Percentiles rank a stretch among this genome's conserved stretches.
phyloP scores from a whole-genome alignment of 1,140 invertebrate species.

The Drosophila tropicalis region DNA sequence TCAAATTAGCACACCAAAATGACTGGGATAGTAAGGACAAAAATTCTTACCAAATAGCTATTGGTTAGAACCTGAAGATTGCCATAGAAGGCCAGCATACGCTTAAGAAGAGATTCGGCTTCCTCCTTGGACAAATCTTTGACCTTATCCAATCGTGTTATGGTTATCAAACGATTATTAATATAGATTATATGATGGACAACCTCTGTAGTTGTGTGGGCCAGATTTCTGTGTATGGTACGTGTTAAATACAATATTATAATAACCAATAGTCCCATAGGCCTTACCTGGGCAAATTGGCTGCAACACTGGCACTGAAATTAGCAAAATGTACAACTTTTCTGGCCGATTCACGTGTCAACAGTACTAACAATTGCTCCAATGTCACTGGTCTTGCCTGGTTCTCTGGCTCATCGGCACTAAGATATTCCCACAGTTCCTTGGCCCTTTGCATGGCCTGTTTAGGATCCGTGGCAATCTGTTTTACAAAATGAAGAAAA shows the following conservation, averaged over 20 bases:
- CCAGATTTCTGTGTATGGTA: constrained; percentile 51
- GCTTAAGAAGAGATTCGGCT: constrained; percentile 75
- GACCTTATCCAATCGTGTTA: constrained; percentile 73
- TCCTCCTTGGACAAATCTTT: constrained; percentile 75
- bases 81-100: constrained; percentile 69
- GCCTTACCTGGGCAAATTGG: constrained; percentile 85
- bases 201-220: constrained; percentile 73
- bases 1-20: background rate
- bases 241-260: no score
- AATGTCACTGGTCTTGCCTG: constrained; percentile 90
- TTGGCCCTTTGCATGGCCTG: constrained; percentile 89
- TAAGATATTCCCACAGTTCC: constrained; percentile 88
- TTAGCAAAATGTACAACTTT: constrained; percentile 90
- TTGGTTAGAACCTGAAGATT: constrained; percentile 70
- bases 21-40: background rate
- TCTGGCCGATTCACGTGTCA: constrained; percentile 89
- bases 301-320: constrained; percentile 85
- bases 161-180: constrained; percentile 74
- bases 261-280: no score
- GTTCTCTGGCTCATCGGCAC: constrained; percentile 91
- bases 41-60: constrained; percentile 62
- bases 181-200: constrained; percentile 74
- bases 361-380: constrained; percentile 89
- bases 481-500: constrained; percentile 2
- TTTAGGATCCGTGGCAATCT: constrained; percentile 91